Percentiles rank a stretch among this genome's conserved stretches.
Conservation (phyloP, 2,113 vertebrate genomes). For the Pseudopodoces humilis region DNA sequence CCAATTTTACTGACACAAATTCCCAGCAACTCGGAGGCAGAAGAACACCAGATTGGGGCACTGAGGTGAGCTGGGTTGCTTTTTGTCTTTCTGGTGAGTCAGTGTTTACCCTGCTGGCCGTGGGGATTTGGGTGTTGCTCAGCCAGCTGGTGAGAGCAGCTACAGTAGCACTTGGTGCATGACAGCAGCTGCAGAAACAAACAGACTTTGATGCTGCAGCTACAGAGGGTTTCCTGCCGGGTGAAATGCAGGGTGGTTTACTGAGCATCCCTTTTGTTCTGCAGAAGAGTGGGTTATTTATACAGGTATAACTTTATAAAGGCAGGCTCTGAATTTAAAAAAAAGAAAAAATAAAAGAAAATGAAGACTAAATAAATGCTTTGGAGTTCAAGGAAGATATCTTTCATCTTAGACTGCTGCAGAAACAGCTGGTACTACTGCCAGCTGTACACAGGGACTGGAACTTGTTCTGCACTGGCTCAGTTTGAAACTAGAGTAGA, state of each 20-base stretch:
- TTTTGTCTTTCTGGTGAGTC: background rate
- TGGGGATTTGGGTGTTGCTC: background rate
- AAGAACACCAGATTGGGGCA: background rate
- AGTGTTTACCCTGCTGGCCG: fast-evolving
- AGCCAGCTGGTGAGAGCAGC: background rate
- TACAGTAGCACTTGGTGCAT: background rate
- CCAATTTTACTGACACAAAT: background rate
- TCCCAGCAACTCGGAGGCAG: fast-evolving
- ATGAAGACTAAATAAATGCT: background rate
- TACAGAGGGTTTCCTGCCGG: background rate
- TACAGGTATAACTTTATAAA: background rate
- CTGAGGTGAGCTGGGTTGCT: background rate
- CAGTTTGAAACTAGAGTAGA: background rate
- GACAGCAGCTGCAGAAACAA: conserved; percentile 42
- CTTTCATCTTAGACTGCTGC: background rate
- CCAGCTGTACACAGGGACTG: background rate
- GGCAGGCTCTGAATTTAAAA: background rate
- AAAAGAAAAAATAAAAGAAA: background rate
- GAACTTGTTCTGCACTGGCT: background rate
- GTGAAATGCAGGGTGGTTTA: background rate
- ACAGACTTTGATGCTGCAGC: background rate
- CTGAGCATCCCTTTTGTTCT: background rate
- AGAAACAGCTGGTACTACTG: background rate
- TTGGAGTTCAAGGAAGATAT: background rate
- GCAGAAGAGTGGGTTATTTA: background rate